Evolutionary conservation across 1,140 invertebrate species (phyloP), one percentile per base, ranked within the genome.

Genomic region (Tetragnatha versicolor): DNA sequence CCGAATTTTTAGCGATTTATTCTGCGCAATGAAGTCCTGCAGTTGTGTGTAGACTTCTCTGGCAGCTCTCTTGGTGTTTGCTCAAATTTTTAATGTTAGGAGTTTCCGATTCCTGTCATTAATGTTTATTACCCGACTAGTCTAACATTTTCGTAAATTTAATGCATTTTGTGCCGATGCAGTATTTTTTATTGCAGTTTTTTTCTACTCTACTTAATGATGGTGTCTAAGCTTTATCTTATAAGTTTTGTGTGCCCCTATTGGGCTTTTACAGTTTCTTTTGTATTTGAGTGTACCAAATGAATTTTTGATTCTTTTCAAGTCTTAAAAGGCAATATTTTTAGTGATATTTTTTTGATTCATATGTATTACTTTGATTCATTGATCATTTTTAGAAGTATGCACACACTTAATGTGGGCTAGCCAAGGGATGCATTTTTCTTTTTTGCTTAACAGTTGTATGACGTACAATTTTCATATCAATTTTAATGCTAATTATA

Each of bases 271-370:
- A 49, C 42, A 25, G 12, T 65, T 47, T 17, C 14, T 39, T 63
- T 63, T 70, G n/a, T 66, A 65, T 65, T 66, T 10, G 45, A 27
- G 58, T 55, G 33, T 77, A 75, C 72, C 37, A 60, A 60, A 75
- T 63, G 58, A 61, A 63, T 75, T 75, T 77, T 77, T 4, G 42
- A 39, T 53, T 66, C 17, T 77, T 66, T 42, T 53, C 39, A 9
- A 27, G 29, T 51, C 45, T 39, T 39, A 7, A 9, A 31, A 55
- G 47, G 60, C 61, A 39, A 66, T 66, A n/a, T 39, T 53, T 58
- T 77, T 27, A 65, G 73, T 77, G 73, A 77, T 77, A 77, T 77
- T 77, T 77, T 77, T 69, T 73, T 73, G 55, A 14, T 31, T 47
- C 55, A 37, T 37, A 37, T 70, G 20, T 63, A 63, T 63, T 12